Evolutionary conservation across 2,797 vertebrate genomes (phyloP).

Genomic region (Arremon aurantiirostris): DNA sequence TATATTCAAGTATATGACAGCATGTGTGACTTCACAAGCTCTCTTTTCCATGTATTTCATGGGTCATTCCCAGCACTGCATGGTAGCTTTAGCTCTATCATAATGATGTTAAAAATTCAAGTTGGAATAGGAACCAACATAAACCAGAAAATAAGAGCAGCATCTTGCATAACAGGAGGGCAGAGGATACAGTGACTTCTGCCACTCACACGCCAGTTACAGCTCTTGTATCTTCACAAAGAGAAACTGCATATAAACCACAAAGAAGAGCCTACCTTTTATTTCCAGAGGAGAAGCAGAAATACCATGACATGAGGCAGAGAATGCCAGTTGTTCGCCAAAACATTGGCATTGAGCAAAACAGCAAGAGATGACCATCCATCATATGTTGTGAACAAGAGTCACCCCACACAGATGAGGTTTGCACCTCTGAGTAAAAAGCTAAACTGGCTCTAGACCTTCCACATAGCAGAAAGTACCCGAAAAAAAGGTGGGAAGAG

Average conservation of each 20-base stretch:
- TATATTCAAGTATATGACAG: not conserved
- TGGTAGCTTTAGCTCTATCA: not conserved
- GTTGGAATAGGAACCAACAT: not conserved
- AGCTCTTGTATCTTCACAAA: not conserved
- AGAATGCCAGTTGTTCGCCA: not conserved
- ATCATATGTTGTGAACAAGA: not conserved
- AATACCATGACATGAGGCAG: not conserved
- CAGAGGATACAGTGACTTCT: not conserved
- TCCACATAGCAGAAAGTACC: not conserved
- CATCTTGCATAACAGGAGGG: not conserved
- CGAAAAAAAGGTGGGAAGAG: not conserved
- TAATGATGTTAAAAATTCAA: not conserved
- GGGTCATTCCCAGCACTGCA: not conserved
- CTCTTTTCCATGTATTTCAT: not conserved
- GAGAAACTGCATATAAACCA: not conserved
- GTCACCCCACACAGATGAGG: not conserved
- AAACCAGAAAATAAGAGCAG: not conserved
- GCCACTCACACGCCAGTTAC: not conserved
- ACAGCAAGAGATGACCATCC: not conserved
- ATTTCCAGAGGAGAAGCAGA: not conserved
- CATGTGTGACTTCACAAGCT: not conserved
- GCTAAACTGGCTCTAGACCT: not conserved
- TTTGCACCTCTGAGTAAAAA: not conserved
- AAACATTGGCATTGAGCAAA: not conserved
- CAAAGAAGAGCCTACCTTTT: not conserved